These are phyloP conservation scores for Pelobates cultripes DNA, from an alignment of 2,797 vertebrate species.

Conservation along the genomic window DNA sequence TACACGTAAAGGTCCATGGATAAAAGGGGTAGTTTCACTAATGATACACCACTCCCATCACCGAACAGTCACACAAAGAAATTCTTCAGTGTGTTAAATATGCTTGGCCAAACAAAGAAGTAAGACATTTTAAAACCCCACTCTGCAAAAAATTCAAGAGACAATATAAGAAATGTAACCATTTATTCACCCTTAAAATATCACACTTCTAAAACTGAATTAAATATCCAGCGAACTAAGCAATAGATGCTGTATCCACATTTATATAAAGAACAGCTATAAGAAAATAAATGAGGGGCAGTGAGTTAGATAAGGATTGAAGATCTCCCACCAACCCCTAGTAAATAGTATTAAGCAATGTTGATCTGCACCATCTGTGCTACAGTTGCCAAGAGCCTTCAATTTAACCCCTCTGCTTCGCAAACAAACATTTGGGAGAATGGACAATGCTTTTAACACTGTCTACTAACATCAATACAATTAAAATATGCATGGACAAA, in stretches of 20 bases:
- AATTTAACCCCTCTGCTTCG: constrained; percentile 11
- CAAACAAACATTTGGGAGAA: neutral
- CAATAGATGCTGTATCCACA: no score
- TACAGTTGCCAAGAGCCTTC: constrained; percentile 36
- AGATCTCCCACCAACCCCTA: constrained; percentile 44
- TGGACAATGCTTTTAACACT: no score
- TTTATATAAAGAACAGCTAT: neutral
- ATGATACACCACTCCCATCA: constrained; percentile 42
- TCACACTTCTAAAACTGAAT: no score
- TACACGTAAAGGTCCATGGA: neutral
- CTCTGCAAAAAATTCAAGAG: constrained; percentile 1
- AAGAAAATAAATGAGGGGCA: neutral
- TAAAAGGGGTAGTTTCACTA: neutral
- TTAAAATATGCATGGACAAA: no score
- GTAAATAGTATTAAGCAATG: constrained; percentile 58
- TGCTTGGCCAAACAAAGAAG: constrained; percentile 46
- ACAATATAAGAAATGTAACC: neutral
- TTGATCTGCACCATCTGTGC: constrained; percentile 67
- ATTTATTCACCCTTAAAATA: no score
- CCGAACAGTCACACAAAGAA: constrained; percentile 51
- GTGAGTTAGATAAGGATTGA: constrained; percentile 45
- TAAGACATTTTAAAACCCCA: constrained; percentile 28
- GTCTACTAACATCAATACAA: no score
- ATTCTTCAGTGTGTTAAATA: constrained; percentile 33
- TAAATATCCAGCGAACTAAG: no score